Evolutionary conservation across 2,797 vertebrate genomes (phyloP), one percentile per base, ranked within the genome.

Genomic region (Melanotaenia nigrans): DNA sequence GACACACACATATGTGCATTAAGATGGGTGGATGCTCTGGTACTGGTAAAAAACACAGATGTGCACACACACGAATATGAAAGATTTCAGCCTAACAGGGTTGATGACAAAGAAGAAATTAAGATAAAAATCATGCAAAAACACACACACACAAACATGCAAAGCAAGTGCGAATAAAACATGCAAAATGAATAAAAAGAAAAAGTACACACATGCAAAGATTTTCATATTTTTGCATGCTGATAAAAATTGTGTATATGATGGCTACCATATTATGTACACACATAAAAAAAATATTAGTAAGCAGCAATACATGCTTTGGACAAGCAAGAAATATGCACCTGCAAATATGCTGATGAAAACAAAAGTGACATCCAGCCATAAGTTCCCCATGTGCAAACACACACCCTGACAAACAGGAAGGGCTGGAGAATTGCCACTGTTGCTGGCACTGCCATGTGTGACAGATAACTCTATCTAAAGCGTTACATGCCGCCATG

Each of bases 381-480:
- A 68, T 30, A 65, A 36, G 65, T 54, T 33, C 60, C 24, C 63
- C 11, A 54, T 55, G 18, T 45, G 53, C 18, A 47, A 20, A 64
- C 28, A 49, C 53, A 53, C 47, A 36, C 20, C 25, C 47, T 8
- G 54, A 45, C 35, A 40, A 69, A 36, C 47, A 33, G 22, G 8
- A 10, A 78, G 11, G 47, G 62, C 76, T 80, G 83, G 85, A 87
- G 80, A 35, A 53, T 13, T 61, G 86, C 84, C 87, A 86, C 6
- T 40, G 59, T 75, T 13, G 69, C 81, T 85, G 85, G 83, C 85
- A 82, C 30, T 32, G 56, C 65, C 63, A 66, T 70, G 88, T 69
- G 78, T 92, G 89, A 92, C 87, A 45, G 87, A 90, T 87, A 79
- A 78, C 84, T 91, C 84, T 33, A 87, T 90, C 87, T 83, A 58